Conservation (phyloP, 2,113 vertebrate genomes). For the Sisor rabdophorus region DNA sequence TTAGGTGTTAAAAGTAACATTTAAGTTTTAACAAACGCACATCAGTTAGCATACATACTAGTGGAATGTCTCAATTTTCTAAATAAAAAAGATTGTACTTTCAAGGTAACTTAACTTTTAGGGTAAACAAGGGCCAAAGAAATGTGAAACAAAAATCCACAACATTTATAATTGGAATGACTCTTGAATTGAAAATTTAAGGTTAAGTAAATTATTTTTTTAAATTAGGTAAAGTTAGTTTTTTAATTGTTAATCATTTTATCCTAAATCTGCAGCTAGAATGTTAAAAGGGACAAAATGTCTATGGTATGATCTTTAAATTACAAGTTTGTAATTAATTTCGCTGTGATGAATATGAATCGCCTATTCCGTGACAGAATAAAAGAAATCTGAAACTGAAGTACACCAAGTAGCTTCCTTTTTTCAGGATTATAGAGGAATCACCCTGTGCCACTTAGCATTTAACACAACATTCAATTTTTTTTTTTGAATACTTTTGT, state of each 20-base stretch:
- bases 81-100: neutral
- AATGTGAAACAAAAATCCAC: too few relatives aligned
- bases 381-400: conserved; percentile 3
- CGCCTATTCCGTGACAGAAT: neutral
- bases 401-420: neutral
- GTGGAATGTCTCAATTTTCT: neutral
- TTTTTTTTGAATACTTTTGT: too few relatives aligned
- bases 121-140: too few relatives aligned
- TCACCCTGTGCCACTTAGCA: neutral
- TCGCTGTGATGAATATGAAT: too few relatives aligned
- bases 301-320: neutral
- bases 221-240: too few relatives aligned
- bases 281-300: neutral
- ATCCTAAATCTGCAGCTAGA: neutral
- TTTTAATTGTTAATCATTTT: too few relatives aligned
- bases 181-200: too few relatives aligned
- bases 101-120: neutral
- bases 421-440: neutral
- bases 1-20: neutral
- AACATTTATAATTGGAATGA: too few relatives aligned
- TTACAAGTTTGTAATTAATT: neutral
- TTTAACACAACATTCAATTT: neutral
- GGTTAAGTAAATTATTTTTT: too few relatives aligned
- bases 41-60: neutral
- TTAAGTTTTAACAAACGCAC: neutral